Conservation (phyloP, 2,113 vertebrate genomes). For the Neomonachus schauinslandi region DNA sequence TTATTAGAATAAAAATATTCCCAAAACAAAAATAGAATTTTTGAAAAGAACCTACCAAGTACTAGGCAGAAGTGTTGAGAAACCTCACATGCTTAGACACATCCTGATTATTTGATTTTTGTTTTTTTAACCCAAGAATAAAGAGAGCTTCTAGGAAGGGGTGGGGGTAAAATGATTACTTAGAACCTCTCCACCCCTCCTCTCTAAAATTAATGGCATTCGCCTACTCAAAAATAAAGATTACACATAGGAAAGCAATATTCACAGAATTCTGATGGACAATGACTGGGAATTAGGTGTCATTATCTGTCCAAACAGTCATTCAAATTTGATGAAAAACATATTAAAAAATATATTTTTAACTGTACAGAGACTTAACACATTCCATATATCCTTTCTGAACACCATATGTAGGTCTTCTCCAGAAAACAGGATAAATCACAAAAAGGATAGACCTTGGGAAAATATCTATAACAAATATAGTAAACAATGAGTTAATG, state of each 20-base stretch:
- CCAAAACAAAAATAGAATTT: conserved; percentile 6
- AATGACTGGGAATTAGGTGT: not conserved
- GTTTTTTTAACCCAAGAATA: not conserved
- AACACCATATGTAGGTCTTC: not conserved
- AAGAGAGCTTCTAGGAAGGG: conserved; percentile 21
- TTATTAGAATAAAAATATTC: conserved; percentile 18
- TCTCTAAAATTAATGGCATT: not conserved
- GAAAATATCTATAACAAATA: not conserved
- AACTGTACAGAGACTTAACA: not conserved
- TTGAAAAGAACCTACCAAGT: not conserved
- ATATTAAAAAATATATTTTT: not conserved
- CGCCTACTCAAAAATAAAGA: not conserved
- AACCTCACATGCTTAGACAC: not conserved
- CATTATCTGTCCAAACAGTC: not conserved
- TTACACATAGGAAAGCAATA: not conserved
- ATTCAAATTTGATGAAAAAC: not conserved
- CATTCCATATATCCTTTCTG: not conserved
- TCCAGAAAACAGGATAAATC: not conserved
- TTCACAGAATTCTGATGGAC: not conserved
- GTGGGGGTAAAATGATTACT: not conserved
- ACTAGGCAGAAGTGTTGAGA: not conserved
- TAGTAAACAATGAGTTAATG: not conserved
- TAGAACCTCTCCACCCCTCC: not conserved
- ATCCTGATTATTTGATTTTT: not conserved
- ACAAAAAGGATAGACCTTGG: not conserved